Base-by-base conservation (phyloP, 2,113 vertebrate genomes). In the Perca schrenkii region DNA sequence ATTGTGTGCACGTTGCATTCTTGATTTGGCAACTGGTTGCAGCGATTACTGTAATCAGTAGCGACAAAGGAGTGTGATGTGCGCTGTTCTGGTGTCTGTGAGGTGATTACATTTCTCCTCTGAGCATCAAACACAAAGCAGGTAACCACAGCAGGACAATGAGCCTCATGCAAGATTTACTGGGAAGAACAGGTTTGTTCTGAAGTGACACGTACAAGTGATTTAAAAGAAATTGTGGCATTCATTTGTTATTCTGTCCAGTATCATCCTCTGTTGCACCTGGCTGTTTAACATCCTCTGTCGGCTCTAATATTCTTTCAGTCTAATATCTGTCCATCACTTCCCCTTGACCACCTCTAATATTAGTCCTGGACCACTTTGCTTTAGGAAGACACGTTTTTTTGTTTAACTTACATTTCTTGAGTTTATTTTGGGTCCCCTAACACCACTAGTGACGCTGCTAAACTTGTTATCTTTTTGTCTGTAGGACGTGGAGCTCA, bases 71-170 rank as follows among this genome's bases (percentile, higher is more conserved):
- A 79, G 74, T 4, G 8, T 5, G 47, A 62, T 58, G 12, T 4
- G 5, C 64, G 16, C 49, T 34, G 40, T 17, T 70, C 60, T 19
- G 36, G 76, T 79, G 58, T 76, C 57, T 65, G 19, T 8, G 34
- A 25, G 57, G 34, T 61, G 68, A 79, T 86, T 69, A 22, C 10
- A 67, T 77, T 71, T 77, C 52, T 81, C 49, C 49, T 57, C 15
- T 28, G 52, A 66, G 40, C 56, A 53, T 82, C 54, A 67, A 61
- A 80, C 57, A 72, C 36, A 25, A 25, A 62, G 77, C 52, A 40
- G 72, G n/a, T 61, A 17, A 66, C 50, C 64, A 47, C 64, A 65
- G 60, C 60, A 64, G 43, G 47, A 71, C 34, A 11, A 6, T 3
- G 6, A 3, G 12, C 47, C 28, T 71, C n/a, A 1, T 65, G 11